phyloP scores from a whole-genome alignment of 1,140 invertebrate genomes.

The Bombus balteatus region DNA sequence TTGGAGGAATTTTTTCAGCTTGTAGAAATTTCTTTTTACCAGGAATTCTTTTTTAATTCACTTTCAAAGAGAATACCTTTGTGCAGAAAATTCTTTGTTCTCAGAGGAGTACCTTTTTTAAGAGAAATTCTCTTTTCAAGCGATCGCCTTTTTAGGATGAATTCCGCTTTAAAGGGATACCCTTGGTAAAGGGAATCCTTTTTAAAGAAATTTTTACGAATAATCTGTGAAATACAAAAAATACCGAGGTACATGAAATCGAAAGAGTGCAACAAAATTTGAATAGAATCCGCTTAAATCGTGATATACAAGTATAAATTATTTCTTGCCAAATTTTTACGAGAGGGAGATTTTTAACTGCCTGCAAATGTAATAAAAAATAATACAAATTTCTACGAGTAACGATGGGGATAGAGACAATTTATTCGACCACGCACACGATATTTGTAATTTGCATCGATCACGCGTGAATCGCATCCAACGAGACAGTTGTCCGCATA shows the following conservation, averaged over 20 bases:
- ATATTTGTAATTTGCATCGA: slow-evolving; percentile 9
- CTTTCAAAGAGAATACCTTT: background rate
- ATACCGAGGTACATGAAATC: background rate
- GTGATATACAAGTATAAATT: background rate
- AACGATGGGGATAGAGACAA: background rate
- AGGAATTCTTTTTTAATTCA: background rate
- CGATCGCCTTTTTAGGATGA: background rate
- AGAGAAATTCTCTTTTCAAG: background rate
- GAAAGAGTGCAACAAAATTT: background rate
- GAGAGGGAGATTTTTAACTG: background rate
- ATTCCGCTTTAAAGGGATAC: background rate
- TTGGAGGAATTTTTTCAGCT: background rate
- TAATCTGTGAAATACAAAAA: background rate
- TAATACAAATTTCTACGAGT: background rate
- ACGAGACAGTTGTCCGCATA: background rate
- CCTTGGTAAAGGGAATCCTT: background rate
- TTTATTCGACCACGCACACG: slow-evolving; percentile 24
- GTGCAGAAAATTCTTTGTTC: background rate
- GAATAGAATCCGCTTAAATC: background rate
- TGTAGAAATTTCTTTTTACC: background rate
- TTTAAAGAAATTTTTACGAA: background rate
- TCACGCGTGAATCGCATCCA: slow-evolving; percentile 4
- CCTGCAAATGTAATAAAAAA: background rate
- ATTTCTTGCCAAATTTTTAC: background rate
- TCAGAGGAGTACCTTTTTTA: background rate